Conservation (phyloP, 2,888 invertebrate species). For the Craniophora ligustri region DNA sequence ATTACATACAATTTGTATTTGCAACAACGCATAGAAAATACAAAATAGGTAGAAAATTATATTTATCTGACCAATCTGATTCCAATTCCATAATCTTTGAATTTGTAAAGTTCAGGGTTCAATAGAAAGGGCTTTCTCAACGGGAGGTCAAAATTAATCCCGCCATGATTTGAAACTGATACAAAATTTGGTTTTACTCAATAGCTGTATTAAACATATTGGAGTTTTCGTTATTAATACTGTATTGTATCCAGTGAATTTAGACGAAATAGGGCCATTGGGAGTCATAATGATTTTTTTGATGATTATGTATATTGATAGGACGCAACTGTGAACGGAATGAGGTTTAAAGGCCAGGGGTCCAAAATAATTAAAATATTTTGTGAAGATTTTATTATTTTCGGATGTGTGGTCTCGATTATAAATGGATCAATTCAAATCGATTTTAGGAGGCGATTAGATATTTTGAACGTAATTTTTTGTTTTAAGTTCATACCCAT, state of each 20-base stretch:
- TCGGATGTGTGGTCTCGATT: not conserved
- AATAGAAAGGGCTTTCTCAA: conserved; percentile 65
- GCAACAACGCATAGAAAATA: not conserved
- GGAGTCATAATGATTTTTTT: conserved; percentile 44
- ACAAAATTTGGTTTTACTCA: conserved; percentile 78
- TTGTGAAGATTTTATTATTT: not conserved
- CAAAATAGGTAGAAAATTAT: not conserved
- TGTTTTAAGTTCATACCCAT: no score
- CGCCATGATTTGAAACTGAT: conserved; percentile 82
- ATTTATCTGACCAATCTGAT: conserved; percentile 24
- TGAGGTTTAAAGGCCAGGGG: conserved; percentile 34
- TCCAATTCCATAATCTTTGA: conserved; percentile 19
- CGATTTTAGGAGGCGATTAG: not conserved
- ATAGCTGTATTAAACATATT: conserved; percentile 69
- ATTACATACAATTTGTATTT: no score
- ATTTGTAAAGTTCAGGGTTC: conserved; percentile 49
- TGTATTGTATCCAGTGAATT: conserved; percentile 53
- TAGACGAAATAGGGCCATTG: conserved; percentile 39
- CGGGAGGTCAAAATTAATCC: conserved; percentile 77
- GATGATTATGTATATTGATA: conserved; percentile 45
- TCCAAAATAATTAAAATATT: conserved; percentile 10
- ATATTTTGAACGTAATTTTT: no score
- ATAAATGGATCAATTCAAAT: not conserved
- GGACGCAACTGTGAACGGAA: conserved; percentile 35
- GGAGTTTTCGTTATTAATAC: conserved; percentile 59